Evolutionary conservation across 2,113 vertebrate genomes (phyloP).

Genomic region (Xyliphius kryptos): DNA sequence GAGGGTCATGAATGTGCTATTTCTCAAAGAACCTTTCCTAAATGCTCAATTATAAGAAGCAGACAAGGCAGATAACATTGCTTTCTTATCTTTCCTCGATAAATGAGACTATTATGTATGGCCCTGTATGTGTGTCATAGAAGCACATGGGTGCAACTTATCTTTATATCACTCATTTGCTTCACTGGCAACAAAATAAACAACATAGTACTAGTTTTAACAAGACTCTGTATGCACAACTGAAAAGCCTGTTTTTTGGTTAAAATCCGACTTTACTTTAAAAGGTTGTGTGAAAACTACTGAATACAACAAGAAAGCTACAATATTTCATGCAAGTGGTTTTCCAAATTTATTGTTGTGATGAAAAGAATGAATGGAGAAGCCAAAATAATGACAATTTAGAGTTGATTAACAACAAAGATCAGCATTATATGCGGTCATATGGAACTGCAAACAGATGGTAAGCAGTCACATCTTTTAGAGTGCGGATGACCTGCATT

Average conservation of each 20-base stretch:
- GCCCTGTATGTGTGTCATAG: slow-evolving; percentile 12
- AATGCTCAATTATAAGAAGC: slow-evolving; percentile 35
- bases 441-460: too few species aligned
- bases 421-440: too few species aligned
- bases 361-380: too few species aligned
- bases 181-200: slow-evolving; percentile 26
- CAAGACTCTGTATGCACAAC: slow-evolving; percentile 1
- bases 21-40: slow-evolving; percentile 25
- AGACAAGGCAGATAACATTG: slow-evolving; percentile 29
- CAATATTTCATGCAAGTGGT: too few species aligned
- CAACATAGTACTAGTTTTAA: slow-evolving; percentile 7
- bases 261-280: too few species aligned
- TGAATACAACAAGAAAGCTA: too few species aligned
- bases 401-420: too few species aligned
- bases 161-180: slow-evolving; percentile 25
- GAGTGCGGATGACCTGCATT: too few species aligned
- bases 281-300: too few species aligned
- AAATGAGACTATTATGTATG: slow-evolving; percentile 27
- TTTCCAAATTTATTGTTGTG: too few species aligned
- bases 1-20: slow-evolving; percentile 17
- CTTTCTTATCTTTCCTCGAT: slow-evolving; percentile 8
- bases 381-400: too few species aligned
- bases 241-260: neutral
- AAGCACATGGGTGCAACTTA: slow-evolving; percentile 12
- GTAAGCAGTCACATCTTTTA: too few species aligned